phyloP scores from a whole-genome alignment of 2,113 vertebrate genomes.

The Conger conger region DNA sequence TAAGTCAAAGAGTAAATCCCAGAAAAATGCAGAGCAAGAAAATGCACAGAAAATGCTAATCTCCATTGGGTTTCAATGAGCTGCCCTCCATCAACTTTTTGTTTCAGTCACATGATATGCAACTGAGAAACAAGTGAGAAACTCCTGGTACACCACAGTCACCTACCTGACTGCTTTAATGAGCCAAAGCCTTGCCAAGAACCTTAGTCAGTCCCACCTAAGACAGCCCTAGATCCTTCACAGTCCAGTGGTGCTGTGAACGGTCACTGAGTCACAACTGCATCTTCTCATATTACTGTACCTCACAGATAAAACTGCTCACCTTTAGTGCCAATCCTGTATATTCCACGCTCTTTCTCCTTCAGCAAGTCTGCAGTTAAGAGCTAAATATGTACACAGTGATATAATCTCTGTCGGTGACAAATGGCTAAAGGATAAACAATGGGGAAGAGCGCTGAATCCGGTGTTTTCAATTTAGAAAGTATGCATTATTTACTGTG shows the following conservation, averaged over 20 bases:
- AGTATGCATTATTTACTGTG: slow-evolving; percentile 88
- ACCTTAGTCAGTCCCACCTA: background rate
- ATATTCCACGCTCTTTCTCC: slow-evolving; percentile 26
- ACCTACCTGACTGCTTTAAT: too few species aligned
- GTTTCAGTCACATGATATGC: too few species aligned
- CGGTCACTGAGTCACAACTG: background rate
- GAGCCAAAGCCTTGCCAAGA: background rate
- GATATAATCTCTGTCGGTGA: slow-evolving; percentile 74
- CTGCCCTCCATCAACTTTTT: too few species aligned
- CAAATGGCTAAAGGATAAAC: slow-evolving; percentile 76
- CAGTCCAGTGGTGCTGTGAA: background rate
- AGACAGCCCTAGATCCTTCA: background rate
- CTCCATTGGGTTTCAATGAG: too few species aligned
- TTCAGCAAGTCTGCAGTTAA: slow-evolving; percentile 35
- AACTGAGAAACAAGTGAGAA: too few species aligned
- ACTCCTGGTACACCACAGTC: too few species aligned
- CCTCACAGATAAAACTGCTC: background rate
- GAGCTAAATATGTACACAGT: slow-evolving; percentile 56
- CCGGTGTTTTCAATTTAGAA: slow-evolving; percentile 85
- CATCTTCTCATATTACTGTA: background rate
- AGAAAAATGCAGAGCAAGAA: too few species aligned
- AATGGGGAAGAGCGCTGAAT: slow-evolving; percentile 63
- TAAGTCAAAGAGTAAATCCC: too few species aligned
- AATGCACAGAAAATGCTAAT: too few species aligned
- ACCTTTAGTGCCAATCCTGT: slow-evolving; percentile 21